A percentile compares a stretch with the other conserved stretches of the same genome.
These are phyloP conservation scores for Myocastor coypus DNA, from an alignment of 2,113 vertebrate genomes.

Conservation along the genomic window DNA sequence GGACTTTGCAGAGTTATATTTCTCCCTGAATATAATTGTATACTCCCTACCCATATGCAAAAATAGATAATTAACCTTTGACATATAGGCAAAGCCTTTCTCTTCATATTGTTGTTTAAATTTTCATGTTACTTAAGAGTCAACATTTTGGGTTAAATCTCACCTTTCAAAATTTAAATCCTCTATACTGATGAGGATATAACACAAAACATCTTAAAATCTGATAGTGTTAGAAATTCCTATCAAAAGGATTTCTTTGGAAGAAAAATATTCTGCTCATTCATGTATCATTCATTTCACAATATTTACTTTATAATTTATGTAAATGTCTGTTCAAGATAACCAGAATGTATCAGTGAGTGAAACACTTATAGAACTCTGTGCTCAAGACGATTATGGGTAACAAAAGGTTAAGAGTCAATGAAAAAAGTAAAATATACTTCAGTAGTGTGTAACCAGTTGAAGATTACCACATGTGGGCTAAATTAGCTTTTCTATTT, in stretches of 20 bases:
- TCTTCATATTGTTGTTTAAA: conserved; percentile 45
- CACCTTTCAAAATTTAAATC: not conserved
- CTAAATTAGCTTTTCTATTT: not conserved
- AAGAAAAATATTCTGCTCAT: not conserved
- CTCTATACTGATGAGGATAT: not conserved
- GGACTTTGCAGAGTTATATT: not conserved
- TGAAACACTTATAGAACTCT: not conserved
- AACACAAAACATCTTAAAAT: not conserved
- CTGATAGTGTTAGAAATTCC: not conserved
- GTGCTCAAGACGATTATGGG: not conserved
- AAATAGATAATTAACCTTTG: conserved; percentile 45
- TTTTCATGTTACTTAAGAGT: conserved; percentile 39
- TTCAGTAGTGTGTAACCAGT: not conserved
- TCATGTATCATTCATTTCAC: not conserved
- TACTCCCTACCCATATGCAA: not conserved
- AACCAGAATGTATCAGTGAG: not conserved
- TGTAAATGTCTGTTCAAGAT: not conserved
- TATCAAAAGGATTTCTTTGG: not conserved
- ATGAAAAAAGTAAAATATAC: not conserved
- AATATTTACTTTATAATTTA: not conserved
- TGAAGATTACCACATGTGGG: not conserved
- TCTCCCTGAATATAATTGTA: not conserved
- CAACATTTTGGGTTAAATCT: conserved; percentile 39
- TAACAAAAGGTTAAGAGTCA: not conserved
- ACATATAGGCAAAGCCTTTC: not conserved